These are phyloP conservation scores for Pelobates cultripes DNA, from an alignment of 2,797 vertebrate species.

Conservation along the genomic window DNA sequence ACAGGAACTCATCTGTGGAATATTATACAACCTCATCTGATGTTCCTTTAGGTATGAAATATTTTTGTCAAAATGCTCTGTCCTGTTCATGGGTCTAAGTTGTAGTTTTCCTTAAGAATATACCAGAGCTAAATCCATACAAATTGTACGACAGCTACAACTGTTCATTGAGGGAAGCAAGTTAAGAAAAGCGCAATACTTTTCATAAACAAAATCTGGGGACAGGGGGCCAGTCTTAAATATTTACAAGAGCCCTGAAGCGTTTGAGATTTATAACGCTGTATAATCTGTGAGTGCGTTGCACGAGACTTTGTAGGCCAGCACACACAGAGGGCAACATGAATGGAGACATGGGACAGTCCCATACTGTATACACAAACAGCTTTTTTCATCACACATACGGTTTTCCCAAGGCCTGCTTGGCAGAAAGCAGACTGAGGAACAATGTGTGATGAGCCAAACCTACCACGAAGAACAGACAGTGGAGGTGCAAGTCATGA, in stretches of 20 bases:
- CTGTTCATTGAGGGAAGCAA: background rate
- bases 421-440: background rate
- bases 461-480: conserved; percentile 14
- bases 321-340: background rate
- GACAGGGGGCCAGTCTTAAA: conserved; percentile 62
- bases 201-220: conserved; percentile 64
- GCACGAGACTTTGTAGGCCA: background rate
- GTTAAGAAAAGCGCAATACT: conserved; percentile 10
- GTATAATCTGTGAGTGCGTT: conserved; percentile 33
- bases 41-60: no score
- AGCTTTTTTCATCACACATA: conserved; percentile 6
- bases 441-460: background rate
- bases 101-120: no score
- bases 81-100: no score
- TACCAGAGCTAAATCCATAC: no score
- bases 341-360: conserved; percentile 14
- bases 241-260: conserved; percentile 62
- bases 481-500: conserved; percentile 6
- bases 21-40: no score
- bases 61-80: no score
- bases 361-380: conserved; percentile 15
- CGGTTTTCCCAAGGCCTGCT: background rate
- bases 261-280: conserved; percentile 60
- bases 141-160: no score
- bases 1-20: no score